phyloP scores from a whole-genome alignment of 2,888 invertebrate species.

The Drosophila koepferae region DNA sequence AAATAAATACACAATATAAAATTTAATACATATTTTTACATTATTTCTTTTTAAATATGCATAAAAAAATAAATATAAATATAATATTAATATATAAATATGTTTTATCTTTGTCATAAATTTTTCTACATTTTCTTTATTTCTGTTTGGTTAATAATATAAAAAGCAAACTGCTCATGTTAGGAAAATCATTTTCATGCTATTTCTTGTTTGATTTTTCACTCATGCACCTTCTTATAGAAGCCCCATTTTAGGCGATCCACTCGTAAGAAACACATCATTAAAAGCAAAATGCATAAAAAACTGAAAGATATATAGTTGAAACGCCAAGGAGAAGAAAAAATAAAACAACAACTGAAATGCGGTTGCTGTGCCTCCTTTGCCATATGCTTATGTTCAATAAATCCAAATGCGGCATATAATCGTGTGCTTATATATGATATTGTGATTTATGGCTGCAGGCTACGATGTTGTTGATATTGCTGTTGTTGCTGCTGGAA shows the following conservation, averaged over 20 bases:
- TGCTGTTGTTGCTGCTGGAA: slow-evolving; percentile 43
- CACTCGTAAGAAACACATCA: slow-evolving; percentile 17
- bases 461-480: slow-evolving; percentile 22
- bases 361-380: slow-evolving; percentile 32
- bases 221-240: slow-evolving; percentile 21
- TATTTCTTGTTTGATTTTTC: neutral
- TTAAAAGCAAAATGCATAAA: slow-evolving; percentile 21
- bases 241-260: slow-evolving; percentile 28
- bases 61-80: too few relatives aligned
- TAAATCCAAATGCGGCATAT: slow-evolving; percentile 69
- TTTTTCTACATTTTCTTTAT: too few relatives aligned
- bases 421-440: slow-evolving; percentile 72
- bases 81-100: too few relatives aligned
- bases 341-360: slow-evolving; percentile 16
- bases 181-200: neutral
- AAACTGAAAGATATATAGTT: slow-evolving; percentile 26
- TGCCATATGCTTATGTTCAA: slow-evolving; percentile 49
- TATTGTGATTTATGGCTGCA: slow-evolving; percentile 69
- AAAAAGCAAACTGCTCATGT: neutral
- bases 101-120: too few relatives aligned
- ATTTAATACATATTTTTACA: too few relatives aligned
- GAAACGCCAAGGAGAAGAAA: slow-evolving; percentile 12
- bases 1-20: too few relatives aligned
- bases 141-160: neutral
- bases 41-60: too few relatives aligned